Conservation (phyloP, 2,888 invertebrate species). For the Morpho helenor region DNA sequence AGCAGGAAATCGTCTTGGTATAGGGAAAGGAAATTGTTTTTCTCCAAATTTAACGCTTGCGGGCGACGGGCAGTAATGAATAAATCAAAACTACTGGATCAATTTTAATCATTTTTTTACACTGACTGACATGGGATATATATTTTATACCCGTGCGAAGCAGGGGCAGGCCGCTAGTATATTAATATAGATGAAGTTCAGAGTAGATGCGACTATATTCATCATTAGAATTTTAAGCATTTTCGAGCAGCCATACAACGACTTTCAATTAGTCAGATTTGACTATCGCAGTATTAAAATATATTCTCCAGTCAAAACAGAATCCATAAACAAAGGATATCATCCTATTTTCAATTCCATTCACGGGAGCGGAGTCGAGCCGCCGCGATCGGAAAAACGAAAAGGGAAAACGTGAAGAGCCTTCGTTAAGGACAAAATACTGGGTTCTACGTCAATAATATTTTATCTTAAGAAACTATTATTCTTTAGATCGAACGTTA, state of each 20-base stretch:
- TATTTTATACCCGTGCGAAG: too few relatives aligned
- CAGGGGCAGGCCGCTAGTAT: too few relatives aligned
- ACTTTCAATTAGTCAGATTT: conserved; percentile 22
- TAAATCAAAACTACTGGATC: too few relatives aligned
- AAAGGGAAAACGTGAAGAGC: conserved; percentile 32
- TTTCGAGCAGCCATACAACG: not conserved
- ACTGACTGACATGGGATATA: too few relatives aligned
- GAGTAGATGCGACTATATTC: too few relatives aligned
- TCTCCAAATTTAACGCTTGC: too few relatives aligned
- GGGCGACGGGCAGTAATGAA: too few relatives aligned
- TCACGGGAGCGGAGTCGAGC: conserved; percentile 6
- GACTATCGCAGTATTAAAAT: conserved; percentile 25
- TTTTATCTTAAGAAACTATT: not conserved
- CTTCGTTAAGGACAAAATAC: conserved; percentile 32
- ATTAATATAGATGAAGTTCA: too few relatives aligned
- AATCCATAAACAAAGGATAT: conserved; percentile 13
- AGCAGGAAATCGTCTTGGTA: too few relatives aligned
- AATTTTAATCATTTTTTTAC: too few relatives aligned
- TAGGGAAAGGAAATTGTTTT: too few relatives aligned
- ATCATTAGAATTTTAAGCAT: too few relatives aligned
- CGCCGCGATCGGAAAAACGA: conserved; percentile 25
- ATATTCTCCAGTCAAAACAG: conserved; percentile 20
- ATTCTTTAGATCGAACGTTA: not conserved
- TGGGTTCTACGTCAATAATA: conserved; percentile 24
- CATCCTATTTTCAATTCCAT: conserved; percentile 14